These are phyloP conservation scores for Subanguina moxae DNA, from an alignment of 1,140 invertebrate species.

Conservation along the genomic window DNA sequence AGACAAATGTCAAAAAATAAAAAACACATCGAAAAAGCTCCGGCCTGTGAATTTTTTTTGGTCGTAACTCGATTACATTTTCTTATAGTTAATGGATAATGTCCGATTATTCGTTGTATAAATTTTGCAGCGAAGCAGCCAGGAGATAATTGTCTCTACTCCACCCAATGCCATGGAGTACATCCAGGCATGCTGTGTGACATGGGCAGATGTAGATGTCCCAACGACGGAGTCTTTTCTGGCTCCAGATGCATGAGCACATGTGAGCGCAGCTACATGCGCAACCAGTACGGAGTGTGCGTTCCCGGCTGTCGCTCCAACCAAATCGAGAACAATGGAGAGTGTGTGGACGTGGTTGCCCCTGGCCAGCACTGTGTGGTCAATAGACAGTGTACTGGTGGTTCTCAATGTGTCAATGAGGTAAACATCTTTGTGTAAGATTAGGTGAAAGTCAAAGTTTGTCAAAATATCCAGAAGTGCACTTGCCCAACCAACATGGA, in stretches of 20 bases:
- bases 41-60: no score
- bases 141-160: constrained; percentile 50
- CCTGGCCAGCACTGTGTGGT: constrained; percentile 54
- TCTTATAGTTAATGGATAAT: no score
- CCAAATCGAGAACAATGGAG: constrained; percentile 54
- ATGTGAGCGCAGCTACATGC: constrained; percentile 29
- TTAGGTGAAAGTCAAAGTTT: no score
- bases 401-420: constrained; percentile 44
- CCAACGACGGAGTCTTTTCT: constrained; percentile 51
- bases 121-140: constrained; percentile 30
- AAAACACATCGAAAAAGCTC: no score
- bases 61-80: no score
- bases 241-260: constrained; percentile 43
- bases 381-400: constrained; percentile 57
- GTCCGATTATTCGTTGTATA: background rate
- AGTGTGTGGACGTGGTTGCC: constrained; percentile 50
- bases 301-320: constrained; percentile 49
- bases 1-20: no score
- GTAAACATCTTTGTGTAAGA: no score
- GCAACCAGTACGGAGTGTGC: constrained; percentile 50
- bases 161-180: constrained; percentile 56
- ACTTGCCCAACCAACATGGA: constrained; percentile 41
- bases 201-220: constrained; percentile 47
- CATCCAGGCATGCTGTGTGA: constrained; percentile 54
- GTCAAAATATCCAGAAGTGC: constrained; percentile 2